A percentile compares a stretch with the other conserved stretches of the same genome.
Evolutionary conservation across 2,113 vertebrate genomes (phyloP).

Genomic region (Cervus canadensis): DNA sequence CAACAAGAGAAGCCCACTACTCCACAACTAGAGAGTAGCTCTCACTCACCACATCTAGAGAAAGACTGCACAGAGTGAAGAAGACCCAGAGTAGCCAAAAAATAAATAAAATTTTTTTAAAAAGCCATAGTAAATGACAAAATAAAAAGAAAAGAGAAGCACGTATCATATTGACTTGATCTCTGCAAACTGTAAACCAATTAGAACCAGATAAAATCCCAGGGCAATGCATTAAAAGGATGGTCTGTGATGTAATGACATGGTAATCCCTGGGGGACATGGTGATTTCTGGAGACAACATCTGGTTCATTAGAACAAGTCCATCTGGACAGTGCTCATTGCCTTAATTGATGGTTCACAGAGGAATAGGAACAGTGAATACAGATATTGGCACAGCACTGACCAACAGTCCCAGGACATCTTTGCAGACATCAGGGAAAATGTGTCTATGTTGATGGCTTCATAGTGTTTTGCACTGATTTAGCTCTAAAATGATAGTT

Average conservation of each 20-base stretch:
- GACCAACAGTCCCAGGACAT: not conserved
- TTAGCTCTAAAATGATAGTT: not conserved
- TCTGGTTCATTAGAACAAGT: slow-evolving; percentile 26
- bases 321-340: not conserved
- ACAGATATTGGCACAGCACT: not conserved
- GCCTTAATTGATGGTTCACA: slow-evolving; percentile 8
- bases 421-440: not conserved
- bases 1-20: not conserved
- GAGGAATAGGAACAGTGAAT: not conserved
- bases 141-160: not conserved
- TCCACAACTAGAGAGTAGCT: not conserved
- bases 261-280: not conserved
- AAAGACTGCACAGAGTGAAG: not conserved
- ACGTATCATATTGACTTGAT: not conserved
- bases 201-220: not conserved
- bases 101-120: not conserved
- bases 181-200: not conserved
- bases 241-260: not conserved
- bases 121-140: not conserved
- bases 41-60: not conserved
- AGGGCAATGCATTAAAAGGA: not conserved
- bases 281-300: not conserved
- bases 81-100: not conserved
- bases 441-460: not conserved
- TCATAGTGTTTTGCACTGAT: not conserved